Base-by-base conservation (phyloP, 2,888 invertebrate species). In the Lymantria dispar region DNA sequence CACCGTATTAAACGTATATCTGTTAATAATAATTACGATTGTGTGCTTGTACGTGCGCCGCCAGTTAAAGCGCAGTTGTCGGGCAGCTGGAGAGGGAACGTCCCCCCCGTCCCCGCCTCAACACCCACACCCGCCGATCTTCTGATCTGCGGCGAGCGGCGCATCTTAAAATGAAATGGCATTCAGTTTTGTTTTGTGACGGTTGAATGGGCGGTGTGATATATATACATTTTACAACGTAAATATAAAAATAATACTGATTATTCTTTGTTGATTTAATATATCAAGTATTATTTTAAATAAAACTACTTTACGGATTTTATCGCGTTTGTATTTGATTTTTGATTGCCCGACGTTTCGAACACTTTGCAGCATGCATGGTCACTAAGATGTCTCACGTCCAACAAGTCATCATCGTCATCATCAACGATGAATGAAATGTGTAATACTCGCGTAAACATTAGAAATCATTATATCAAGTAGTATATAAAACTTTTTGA, bases 1-100 rank as follows among this genome's bases (percentile, higher is more conserved):
- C 83, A 80, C 82, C 3, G 85, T 85, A 85, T 87, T 85, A 86
- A 85, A 84, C 82, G 80, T 85, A 83, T 83, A 84, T 85, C 84
- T 83, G 87, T 85, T 87, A 86, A 87, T 87, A 87, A 86, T 87
- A 87, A 88, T 87, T 88, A 79, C 83, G 85, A 87, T 87, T 87
- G 87, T 87, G 87, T 86, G 85, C 80, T 75, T 75, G 84, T 85
- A 84, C 81, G 84, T 86, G 86, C 84, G 83, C 85, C 78, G 72
- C 80, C 80, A 86, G 84, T 84, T 83, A 82, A 83, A 80, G 85
- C 86, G 87, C 86, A 83, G 87, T 87, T 85, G 85, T 82, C 74
- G 75, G 76, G 81, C 78, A 75, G 73, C 70, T 68, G 59, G 69
- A 48, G 64, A 62, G 22, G 22, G 22, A 2, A 22, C 22, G 3